Evolutionary conservation across 2,888 invertebrate genomes (phyloP), one percentile per base, ranked within the genome.

Genomic region (Drosophila buzzatii): DNA sequence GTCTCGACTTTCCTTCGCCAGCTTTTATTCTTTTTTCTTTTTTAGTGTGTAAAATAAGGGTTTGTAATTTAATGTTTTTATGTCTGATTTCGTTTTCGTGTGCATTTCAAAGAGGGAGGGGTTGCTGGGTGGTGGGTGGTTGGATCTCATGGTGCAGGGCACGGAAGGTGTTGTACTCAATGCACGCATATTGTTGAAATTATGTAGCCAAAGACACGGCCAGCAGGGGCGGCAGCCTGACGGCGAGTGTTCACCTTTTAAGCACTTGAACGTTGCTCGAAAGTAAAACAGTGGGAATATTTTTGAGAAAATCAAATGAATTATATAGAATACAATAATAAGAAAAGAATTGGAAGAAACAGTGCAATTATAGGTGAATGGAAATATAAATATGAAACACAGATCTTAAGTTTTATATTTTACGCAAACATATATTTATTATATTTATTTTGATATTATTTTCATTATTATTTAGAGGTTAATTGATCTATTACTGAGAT

Each of bases 21-120:
- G 77, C 70, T 76, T 75, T 71, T 72, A 51, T 23, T 53, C 41
- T 77, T 82, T 59, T 55, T 81, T 73, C 79, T 85, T 71, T 74
- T 76, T 79, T 75, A 72, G 77, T 77, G 77, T 77, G 77, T 67
- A 75, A 90, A 91, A 91, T 91, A 91, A 91, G 91, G 91, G 91
- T 91, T 91, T 88, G 90, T 84, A 91, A 88, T 90, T 89, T 89
- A 91, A 91, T 91, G 90, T 90, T 90, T 90, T 91, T 91, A 80
- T 85, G 89, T 91, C 91, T 91, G 91, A 91, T 90, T 91, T 87
- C 81, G 75, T 82, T 82, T 88, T 84, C 70, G 68, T 72, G 73
- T 69, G 66, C 64, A 68, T 56, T 70, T 33, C 60, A 61, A 37
- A 18, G 23, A 37, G 55, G 41, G 59, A 23, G 53, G 56, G 62